Conservation (phyloP, 2,888 invertebrate species). For the Dinocampus coccinellae region DNA sequence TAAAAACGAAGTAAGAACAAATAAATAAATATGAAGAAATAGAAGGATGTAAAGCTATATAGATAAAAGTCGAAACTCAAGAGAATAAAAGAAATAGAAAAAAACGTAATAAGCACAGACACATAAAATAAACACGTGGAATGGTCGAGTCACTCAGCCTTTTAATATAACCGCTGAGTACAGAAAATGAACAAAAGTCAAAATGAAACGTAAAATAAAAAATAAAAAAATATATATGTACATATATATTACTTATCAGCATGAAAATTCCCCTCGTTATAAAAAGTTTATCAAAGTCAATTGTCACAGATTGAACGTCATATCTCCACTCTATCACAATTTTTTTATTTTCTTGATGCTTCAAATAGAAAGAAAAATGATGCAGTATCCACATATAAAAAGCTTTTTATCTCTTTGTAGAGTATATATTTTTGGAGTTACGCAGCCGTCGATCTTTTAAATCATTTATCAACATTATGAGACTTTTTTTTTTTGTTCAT, state of each 20-base stretch:
- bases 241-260: conserved; percentile 25
- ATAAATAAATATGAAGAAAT: conserved; percentile 5
- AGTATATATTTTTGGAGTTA: neutral
- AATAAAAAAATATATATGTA: conserved; percentile 6
- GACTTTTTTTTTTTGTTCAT: neutral
- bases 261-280: neutral
- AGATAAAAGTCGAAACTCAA: neutral
- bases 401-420: neutral
- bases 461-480: neutral
- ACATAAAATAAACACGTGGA: neutral
- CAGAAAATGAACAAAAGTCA: conserved; percentile 27
- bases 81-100: neutral
- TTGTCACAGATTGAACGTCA: conserved; percentile 1
- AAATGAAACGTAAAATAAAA: conserved; percentile 16
- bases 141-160: conserved; percentile 39
- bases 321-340: neutral
- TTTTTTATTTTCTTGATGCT: neutral
- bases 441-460: neutral
- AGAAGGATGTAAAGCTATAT: conserved; percentile 30
- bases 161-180: conserved; percentile 35
- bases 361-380: neutral
- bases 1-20: conserved; percentile 12
- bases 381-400: neutral
- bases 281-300: neutral
- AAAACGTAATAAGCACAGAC: neutral